phyloP scores from a whole-genome alignment of 1,140 invertebrate species.

The Cecropterus lyciades region DNA sequence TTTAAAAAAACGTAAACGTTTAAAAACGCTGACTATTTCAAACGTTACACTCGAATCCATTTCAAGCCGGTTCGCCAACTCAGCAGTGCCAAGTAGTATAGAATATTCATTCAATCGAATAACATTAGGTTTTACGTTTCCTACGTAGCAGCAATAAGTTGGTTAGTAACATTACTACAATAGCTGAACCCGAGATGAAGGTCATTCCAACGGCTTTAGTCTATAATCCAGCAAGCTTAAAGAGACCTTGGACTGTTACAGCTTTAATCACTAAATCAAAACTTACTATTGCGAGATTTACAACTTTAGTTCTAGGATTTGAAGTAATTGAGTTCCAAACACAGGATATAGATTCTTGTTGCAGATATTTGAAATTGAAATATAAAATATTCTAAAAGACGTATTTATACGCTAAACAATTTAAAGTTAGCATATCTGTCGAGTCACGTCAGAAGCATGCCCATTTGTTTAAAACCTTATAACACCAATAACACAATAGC shows the following conservation, averaged over 20 bases:
- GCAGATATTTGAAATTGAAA: too few species aligned
- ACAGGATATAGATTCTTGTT: too few species aligned
- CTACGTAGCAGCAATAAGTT: conserved; percentile 59
- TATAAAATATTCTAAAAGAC: too few species aligned
- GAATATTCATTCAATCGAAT: conserved; percentile 64
- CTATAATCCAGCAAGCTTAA: conserved; percentile 77
- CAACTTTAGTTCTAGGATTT: too few species aligned
- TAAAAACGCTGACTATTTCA: conserved; percentile 40
- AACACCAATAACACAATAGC: too few species aligned
- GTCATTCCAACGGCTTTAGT: conserved; percentile 79
- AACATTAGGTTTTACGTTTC: conserved; percentile 62
- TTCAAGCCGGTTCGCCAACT: conserved; percentile 35
- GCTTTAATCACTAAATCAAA: conserved; percentile 82
- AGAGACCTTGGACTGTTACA: conserved; percentile 71
- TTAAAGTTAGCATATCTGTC: too few species aligned
- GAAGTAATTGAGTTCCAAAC: too few species aligned
- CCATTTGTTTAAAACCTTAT: too few species aligned
- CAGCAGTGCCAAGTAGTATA: conserved; percentile 48
- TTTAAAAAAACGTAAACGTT: background rate
- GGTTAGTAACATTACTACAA: conserved; percentile 70
- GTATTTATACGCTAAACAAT: too few species aligned
- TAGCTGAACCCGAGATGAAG: conserved; percentile 58
- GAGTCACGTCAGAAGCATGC: too few species aligned
- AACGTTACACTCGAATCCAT: conserved; percentile 7
- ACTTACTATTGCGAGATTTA: conserved; percentile 57